Conservation (phyloP, 2,888 invertebrate species). For the Parelbella ahira region DNA sequence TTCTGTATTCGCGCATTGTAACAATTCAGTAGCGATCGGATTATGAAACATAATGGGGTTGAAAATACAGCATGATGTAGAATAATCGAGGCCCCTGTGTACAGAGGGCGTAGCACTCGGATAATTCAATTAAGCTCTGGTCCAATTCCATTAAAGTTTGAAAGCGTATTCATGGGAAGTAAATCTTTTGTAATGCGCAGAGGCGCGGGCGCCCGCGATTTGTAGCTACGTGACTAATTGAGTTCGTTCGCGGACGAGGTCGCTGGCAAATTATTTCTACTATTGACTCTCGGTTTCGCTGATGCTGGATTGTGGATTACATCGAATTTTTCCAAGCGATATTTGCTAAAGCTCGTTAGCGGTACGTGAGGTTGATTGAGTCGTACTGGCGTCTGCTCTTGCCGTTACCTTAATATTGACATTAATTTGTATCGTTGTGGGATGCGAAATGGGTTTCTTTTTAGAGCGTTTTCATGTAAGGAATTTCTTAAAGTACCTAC, state of each 20-base stretch:
- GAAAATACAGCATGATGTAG: constrained; percentile 15
- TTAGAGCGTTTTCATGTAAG: too few species aligned
- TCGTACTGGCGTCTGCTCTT: too few species aligned
- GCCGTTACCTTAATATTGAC: too few species aligned
- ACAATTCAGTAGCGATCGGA: neutral
- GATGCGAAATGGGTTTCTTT: too few species aligned
- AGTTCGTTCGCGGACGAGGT: constrained; percentile 28
- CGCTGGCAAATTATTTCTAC: constrained; percentile 28
- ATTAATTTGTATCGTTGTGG: too few species aligned
- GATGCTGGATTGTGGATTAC: too few species aligned
- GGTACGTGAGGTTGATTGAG: too few species aligned
- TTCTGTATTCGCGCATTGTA: too few species aligned
- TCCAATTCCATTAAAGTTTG: constrained; percentile 37
- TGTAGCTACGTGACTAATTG: constrained; percentile 33
- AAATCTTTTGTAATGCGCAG: constrained; percentile 37
- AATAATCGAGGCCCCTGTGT: constrained; percentile 21
- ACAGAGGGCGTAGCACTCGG: constrained; percentile 24
- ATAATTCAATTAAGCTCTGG: constrained; percentile 33
- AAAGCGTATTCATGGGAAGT: constrained; percentile 36
- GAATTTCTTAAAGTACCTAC: too few species aligned
- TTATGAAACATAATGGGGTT: constrained; percentile 4
- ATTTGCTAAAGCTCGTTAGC: too few species aligned
- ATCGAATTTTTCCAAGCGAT: too few species aligned
- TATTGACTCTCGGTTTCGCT: constrained; percentile 26
- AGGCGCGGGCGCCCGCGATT: constrained; percentile 23